Conservation (phyloP, 2,113 vertebrate species). For the human (Homo sapiens) region GRCh38 chr9:93864001-93864500, state of each 20-base stretch:
- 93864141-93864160: conserved; percentile 87
- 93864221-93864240: conserved; percentile 77
- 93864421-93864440: not conserved
- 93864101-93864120: conserved; percentile 86
- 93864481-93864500: not conserved
- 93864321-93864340: not conserved
- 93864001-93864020: conserved; percentile 52
- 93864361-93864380: not conserved
- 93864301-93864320: conserved; percentile 60
- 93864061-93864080: conserved; percentile 85
- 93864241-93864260: conserved; percentile 79
- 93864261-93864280: conserved; percentile 76
- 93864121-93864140: conserved; percentile 87
- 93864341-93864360: not conserved
- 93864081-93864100: conserved; percentile 83
- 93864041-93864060: conserved; percentile 73
- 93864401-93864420: not conserved
- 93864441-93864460: not conserved
- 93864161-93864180: conserved; percentile 87
- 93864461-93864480: not conserved
- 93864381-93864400: accelerated
- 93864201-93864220: conserved; percentile 85
- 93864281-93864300: conserved; percentile 61
- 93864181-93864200: conserved; percentile 87
- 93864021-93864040: conserved; percentile 54